A percentile compares a stretch with the other conserved stretches of the same genome.
These are phyloP conservation scores for Archivesica marissinica DNA, from an alignment of 1,140 invertebrate species.

Conservation along the genomic window DNA sequence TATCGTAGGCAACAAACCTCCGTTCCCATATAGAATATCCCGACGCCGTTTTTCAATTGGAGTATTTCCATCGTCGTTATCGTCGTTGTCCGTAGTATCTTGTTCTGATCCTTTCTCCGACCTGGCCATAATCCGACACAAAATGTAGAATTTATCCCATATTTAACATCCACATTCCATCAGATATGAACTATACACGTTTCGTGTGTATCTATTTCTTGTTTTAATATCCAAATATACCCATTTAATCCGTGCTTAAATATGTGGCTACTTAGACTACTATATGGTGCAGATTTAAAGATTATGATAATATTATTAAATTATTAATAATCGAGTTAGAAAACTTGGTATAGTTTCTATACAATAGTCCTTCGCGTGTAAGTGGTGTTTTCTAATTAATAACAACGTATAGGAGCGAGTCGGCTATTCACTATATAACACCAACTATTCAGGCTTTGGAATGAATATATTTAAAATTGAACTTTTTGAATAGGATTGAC, in stretches of 20 bases:
- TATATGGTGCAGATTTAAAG: slow-evolving; percentile 13
- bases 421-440: background rate
- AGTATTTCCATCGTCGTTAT: background rate
- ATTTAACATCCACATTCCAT: slow-evolving; percentile 8
- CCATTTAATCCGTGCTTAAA: slow-evolving; percentile 13
- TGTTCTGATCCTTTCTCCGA: slow-evolving; percentile 54
- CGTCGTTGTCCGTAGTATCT: slow-evolving; percentile 17
- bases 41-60: slow-evolving; percentile 40
- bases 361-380: background rate
- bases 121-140: slow-evolving; percentile 44
- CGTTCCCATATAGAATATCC: slow-evolving; percentile 55
- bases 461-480: slow-evolving; percentile 20
- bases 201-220: background rate
- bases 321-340: slow-evolving; percentile 1
- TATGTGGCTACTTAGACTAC: background rate
- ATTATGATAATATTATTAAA: slow-evolving; percentile 21
- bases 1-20: slow-evolving; percentile 4
- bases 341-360: slow-evolving; percentile 1
- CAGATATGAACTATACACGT: background rate
- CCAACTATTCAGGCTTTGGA: background rate
- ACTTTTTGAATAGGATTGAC: background rate
- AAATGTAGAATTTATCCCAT: slow-evolving; percentile 17
- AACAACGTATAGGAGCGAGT: background rate
- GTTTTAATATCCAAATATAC: background rate
- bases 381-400: background rate